A percentile compares a stretch with the other conserved stretches of the same genome.
These are phyloP conservation scores for Knipowitschia caucasica DNA, from an alignment of 2,797 vertebrate species.

Conservation along the genomic window DNA sequence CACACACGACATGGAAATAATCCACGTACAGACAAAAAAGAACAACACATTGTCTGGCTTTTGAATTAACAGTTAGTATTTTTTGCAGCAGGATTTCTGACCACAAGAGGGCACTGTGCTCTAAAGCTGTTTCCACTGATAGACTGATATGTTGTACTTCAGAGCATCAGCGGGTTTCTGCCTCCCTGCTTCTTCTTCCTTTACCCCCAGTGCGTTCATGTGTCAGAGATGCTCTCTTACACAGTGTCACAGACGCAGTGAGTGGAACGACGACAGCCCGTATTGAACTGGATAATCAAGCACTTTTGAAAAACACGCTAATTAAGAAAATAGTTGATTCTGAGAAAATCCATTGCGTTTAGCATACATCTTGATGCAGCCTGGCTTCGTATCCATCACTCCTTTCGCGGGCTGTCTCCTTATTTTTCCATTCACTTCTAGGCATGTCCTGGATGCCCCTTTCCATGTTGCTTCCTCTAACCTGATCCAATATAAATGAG, in stretches of 20 bases:
- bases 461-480: slow-evolving; percentile 22
- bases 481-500: slow-evolving; percentile 70
- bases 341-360: background rate
- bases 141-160: background rate
- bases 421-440: slow-evolving; percentile 23
- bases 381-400: slow-evolving; percentile 15
- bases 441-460: slow-evolving; percentile 29
- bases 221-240: background rate
- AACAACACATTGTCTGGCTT: too few relatives aligned
- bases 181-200: background rate
- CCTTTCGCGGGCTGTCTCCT: slow-evolving; percentile 23
- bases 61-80: too few relatives aligned
- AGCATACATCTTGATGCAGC: slow-evolving; percentile 5
- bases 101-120: slow-evolving; percentile 56
- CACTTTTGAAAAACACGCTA: background rate
- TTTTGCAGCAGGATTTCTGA: background rate
- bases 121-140: slow-evolving; percentile 26
- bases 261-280: background rate
- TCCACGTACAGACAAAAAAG: too few relatives aligned
- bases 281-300: slow-evolving; percentile 4
- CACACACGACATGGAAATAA: too few relatives aligned
- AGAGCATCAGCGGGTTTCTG: background rate
- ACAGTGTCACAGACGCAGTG: slow-evolving; percentile 1
- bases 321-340: slow-evolving; percentile 14
- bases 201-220: background rate